phyloP scores from a whole-genome alignment of 2,888 invertebrate genomes.

The Oligia fasciuncula region DNA sequence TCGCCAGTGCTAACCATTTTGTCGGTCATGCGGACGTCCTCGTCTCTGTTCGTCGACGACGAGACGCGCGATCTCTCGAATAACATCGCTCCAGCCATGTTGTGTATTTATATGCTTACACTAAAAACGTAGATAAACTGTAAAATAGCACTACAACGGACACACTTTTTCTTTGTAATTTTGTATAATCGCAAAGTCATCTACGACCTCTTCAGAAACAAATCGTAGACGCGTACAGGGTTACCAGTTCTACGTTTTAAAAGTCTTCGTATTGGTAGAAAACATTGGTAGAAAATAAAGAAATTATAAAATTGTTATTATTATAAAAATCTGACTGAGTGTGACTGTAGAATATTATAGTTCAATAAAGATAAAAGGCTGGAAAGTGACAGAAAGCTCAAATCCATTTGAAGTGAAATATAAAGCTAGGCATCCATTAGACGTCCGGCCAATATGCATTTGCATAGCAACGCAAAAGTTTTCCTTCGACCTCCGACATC shows the following conservation, averaged over 20 bases:
- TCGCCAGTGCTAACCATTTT: constrained; percentile 95
- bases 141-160: constrained; percentile 84
- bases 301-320: not conserved
- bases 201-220: constrained; percentile 89
- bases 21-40: constrained; percentile 93
- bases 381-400: not conserved
- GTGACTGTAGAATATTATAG: not conserved
- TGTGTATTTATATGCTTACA: constrained; percentile 88
- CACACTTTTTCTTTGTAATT: constrained; percentile 89
- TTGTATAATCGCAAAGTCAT: constrained; percentile 90
- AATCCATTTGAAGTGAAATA: not conserved
- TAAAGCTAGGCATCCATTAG: not conserved
- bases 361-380: not conserved
- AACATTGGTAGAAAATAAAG: constrained; percentile 2
- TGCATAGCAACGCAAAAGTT: not conserved
- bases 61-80: constrained; percentile 95
- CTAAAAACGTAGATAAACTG: constrained; percentile 82
- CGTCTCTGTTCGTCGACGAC: constrained; percentile 93
- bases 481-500: not conserved
- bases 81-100: constrained; percentile 97
- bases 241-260: constrained; percentile 71
- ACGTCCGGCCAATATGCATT: no score
- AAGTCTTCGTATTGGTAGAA: constrained; percentile 40
- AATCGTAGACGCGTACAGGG: constrained; percentile 88
- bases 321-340: not conserved